These are phyloP conservation scores for Pemphredon lugubris DNA, from an alignment of 2,888 invertebrate species.

Conservation along the genomic window DNA sequence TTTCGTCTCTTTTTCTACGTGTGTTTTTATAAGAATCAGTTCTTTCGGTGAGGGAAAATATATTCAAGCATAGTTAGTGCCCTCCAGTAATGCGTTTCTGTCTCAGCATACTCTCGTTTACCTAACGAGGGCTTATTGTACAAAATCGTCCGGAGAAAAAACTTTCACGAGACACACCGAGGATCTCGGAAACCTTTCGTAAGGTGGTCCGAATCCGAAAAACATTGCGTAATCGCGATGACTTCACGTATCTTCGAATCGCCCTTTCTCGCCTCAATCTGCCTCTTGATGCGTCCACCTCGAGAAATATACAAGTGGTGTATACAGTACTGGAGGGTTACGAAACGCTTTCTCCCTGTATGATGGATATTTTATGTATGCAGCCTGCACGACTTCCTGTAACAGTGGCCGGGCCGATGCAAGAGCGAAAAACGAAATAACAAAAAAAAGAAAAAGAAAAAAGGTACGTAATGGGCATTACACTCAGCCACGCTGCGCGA, in stretches of 20 bases:
- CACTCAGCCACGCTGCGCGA: conserved; percentile 14
- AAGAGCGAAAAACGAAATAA: conserved; percentile 18
- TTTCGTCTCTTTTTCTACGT: no score
- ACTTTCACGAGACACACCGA: conserved; percentile 15
- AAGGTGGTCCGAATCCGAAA: conserved; percentile 10
- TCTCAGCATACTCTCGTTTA: neutral
- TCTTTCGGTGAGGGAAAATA: no score
- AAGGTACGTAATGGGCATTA: conserved; percentile 29
- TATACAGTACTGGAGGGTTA: conserved; percentile 57
- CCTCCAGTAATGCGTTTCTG: no score
- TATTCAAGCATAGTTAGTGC: no score
- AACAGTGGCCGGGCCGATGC: conserved; percentile 47
- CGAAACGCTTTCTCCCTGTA: conserved; percentile 79
- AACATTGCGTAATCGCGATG: conserved; percentile 30
- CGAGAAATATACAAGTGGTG: conserved; percentile 20
- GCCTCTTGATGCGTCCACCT: conserved; percentile 8
- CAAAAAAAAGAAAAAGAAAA: no score
- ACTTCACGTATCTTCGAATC: conserved; percentile 3
- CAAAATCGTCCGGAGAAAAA: neutral
- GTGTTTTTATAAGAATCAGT: no score
- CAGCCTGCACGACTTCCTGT: conserved; percentile 71
- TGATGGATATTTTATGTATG: conserved; percentile 72
- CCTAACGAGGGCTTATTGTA: no score
- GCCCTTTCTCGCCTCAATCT: conserved; percentile 8
- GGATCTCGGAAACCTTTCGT: neutral